These are phyloP conservation scores for Erpetoichthys calabaricus DNA, from an alignment of 2,797 vertebrate genomes.

Conservation along the genomic window DNA sequence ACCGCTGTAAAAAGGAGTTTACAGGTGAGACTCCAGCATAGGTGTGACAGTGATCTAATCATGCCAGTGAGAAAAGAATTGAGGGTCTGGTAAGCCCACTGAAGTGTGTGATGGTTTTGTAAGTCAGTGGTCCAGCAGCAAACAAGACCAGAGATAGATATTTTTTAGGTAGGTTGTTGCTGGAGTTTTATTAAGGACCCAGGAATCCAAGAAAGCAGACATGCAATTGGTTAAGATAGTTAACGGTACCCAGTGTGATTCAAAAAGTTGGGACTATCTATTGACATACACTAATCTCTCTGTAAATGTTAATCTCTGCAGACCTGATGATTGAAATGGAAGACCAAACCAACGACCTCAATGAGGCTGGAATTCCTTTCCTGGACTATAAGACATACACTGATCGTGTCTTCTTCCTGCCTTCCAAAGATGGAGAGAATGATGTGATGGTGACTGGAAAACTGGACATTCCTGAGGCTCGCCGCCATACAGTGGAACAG, in stretches of 20 bases:
- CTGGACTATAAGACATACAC: constrained; percentile 95
- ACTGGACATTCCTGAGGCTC: constrained; percentile 77
- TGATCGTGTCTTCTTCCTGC: constrained; percentile 88
- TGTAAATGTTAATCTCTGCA: constrained; percentile 21
- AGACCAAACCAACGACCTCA: constrained; percentile 86
- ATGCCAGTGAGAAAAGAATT: not conserved
- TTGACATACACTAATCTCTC: too few species aligned
- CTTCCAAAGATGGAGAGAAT: constrained; percentile 87
- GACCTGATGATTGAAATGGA: constrained; percentile 99
- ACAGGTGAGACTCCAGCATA: constrained; percentile 54
- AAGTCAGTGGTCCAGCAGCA: not conserved
- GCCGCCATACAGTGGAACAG: constrained; percentile 60
- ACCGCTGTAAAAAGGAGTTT: constrained; percentile 97
- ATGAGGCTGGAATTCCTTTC: constrained; percentile 82
- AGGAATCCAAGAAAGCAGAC: too few species aligned
- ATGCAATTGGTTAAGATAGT: too few species aligned
- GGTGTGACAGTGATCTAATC: not conserved
- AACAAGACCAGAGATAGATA: too few species aligned
- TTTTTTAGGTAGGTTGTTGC: too few species aligned
- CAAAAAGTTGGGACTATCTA: too few species aligned
- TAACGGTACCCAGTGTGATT: too few species aligned
- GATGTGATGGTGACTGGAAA: constrained; percentile 93
- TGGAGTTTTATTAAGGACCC: too few species aligned
- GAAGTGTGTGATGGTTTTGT: too few species aligned
- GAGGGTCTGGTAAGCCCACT: too few species aligned